A percentile compares a stretch with the other conserved stretches of the same genome.
phyloP scores from a whole-genome alignment of 2,888 invertebrate species.

The Urechis unicinctus region DNA sequence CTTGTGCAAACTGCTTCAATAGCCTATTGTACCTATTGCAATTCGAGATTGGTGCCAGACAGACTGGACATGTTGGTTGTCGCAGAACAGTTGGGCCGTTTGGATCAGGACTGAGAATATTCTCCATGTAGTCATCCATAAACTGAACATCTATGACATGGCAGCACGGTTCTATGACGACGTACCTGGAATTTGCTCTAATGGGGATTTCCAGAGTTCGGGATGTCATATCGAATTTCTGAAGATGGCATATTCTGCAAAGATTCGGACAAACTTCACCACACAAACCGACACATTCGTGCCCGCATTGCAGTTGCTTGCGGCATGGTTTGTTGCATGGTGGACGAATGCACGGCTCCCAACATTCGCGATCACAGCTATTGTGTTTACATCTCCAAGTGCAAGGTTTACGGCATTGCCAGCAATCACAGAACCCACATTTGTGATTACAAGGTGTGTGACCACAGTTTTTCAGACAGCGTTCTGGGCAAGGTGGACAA shows the following conservation, averaged over 20 bases:
- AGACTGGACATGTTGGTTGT: background rate
- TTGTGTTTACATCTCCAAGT: conserved; percentile 40
- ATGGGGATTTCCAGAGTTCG: too few species aligned
- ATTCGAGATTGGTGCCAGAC: background rate
- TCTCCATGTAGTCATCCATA: background rate
- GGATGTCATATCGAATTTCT: conserved; percentile 35
- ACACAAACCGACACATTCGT: conserved; percentile 63
- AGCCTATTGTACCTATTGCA: background rate
- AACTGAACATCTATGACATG: background rate
- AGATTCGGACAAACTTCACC: conserved; percentile 64
- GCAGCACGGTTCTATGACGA: background rate
- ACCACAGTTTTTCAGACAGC: conserved; percentile 43
- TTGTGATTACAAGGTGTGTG: conserved; percentile 34
- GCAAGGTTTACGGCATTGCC: conserved; percentile 45
- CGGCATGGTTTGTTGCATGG: conserved; percentile 44
- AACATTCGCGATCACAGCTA: conserved; percentile 25
- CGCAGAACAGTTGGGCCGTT: background rate
- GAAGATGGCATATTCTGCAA: conserved; percentile 57
- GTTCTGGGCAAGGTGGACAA: conserved; percentile 46
- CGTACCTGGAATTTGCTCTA: background rate
- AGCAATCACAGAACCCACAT: conserved; percentile 40
- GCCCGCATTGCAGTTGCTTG: conserved; percentile 54
- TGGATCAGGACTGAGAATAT: background rate
- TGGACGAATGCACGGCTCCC: conserved; percentile 49
- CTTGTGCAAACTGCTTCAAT: background rate